Evolutionary conservation across 2,888 invertebrate species (phyloP).

Genomic region (Agriopis leucophaearia): DNA sequence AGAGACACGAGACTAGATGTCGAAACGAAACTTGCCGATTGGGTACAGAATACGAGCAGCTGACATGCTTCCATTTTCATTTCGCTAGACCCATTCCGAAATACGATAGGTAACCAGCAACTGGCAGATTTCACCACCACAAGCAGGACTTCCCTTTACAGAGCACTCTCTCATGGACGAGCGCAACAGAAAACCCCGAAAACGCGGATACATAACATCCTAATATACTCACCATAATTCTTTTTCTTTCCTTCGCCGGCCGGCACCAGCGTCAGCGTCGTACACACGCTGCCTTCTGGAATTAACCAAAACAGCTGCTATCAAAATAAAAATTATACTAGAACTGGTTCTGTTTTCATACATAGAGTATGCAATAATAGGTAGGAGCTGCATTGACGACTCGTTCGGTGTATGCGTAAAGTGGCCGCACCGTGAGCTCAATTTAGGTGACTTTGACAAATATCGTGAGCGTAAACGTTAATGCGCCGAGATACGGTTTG

Average conservation of each 20-base stretch:
- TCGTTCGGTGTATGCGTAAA: too few relatives aligned
- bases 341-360: not conserved
- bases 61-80: too few relatives aligned
- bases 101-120: not conserved
- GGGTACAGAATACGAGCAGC: too few relatives aligned
- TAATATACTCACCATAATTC: constrained; percentile 6
- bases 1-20: too few relatives aligned
- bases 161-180: constrained; percentile 54
- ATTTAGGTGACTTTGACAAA: too few relatives aligned
- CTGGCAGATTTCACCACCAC: not conserved
- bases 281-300: constrained; percentile 21
- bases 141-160: not conserved
- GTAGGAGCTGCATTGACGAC: not conserved
- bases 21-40: too few relatives aligned
- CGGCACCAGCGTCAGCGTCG: constrained; percentile 10
- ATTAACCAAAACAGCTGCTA: not conserved
- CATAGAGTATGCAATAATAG: not conserved
- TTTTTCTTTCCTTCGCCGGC: constrained; percentile 13
- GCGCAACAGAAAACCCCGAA: constrained; percentile 54
- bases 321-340: not conserved
- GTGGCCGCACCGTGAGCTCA: too few relatives aligned
- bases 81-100: not conserved
- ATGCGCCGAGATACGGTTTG: too few relatives aligned
- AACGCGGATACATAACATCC: not conserved
- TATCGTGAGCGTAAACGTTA: too few relatives aligned